Base-by-base conservation (phyloP, 2,888 invertebrate genomes). In the Plusia festucae region DNA sequence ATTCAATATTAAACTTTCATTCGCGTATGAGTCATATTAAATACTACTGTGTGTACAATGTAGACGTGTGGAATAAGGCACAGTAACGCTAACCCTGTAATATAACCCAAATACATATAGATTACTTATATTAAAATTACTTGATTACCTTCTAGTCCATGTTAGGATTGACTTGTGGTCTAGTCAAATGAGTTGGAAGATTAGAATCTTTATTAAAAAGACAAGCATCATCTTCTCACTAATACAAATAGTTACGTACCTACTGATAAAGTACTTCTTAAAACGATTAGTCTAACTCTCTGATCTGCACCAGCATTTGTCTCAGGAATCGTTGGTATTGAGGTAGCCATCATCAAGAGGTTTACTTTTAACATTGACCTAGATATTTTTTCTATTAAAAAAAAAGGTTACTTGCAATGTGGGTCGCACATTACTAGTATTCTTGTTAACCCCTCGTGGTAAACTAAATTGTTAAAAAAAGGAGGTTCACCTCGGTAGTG, bases 1-100 rank as follows among this genome's bases (percentile, higher is more conserved):
- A 58, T 51, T 54, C 58, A 59, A 68, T 61, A 58, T 59, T 53
- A 73, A 70, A 81, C 79, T 79, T 79, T 79, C 79, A 73, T 78
- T 76, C 60, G 66, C 66, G 62, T 56, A 30, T 53, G 34, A 46
- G 22, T 24, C 60, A 40, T 61, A 53, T 56, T n/a, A 54, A 54
- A 20, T 0, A 64, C 16, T 0, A 58, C 24, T 74, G 63, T 40
- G 15, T 46, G n/a, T 57, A 5, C 18, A 5, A 8, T 30, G 30
- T 0, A 0, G 30, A 18, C 15, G 4, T 58, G 20, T 8, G 9
- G 15, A 51, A 32, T 6, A 20, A 20, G 49, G 11, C n/a, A 32
- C 24, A 20, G 15, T 13, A 54, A 60, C 57, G 44, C 40, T 61
- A 53, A 40, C 44, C 27, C 53, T 58, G 30, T 60, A 55, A 60